Base-by-base conservation (phyloP, 2,113 vertebrate genomes). In the Anser brachyrhynchus region DNA sequence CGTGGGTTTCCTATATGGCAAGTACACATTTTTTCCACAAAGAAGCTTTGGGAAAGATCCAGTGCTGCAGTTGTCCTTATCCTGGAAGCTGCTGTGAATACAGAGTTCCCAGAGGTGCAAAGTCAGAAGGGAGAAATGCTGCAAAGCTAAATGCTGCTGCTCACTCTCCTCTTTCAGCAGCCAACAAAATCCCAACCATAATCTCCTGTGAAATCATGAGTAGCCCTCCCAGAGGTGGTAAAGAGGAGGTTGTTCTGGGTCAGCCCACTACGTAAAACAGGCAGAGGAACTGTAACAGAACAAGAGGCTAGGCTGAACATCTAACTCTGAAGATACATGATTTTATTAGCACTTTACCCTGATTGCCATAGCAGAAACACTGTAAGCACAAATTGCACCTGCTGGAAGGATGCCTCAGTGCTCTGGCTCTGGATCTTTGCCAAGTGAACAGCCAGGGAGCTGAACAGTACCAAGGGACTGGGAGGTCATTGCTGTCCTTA, bases 401-500 rank as follows among this genome's bases (percentile, higher is more conserved):
- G 96, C 89, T 96, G 92, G 84, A 96, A 90, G 86, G 73, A 87
- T 72, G 92, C n/a, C 86, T 37, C 74, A 7, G 58, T 92, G 73
- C 52, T 92, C 58, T 62, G 70, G 5, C 33, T 95, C 58, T 64
- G 77, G 80, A 84, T 64, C 87, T 71, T 33, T 89, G 80, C 91
- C 94, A 85, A 83, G 61, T 26, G 73, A 94, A 58, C 86, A 82
- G 70, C 28, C 76, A 51, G 89, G 74, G 80, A 92, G 49, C 74
- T 73, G 81, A 92, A 82, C 64, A 58, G 74, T 83, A 93, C 77
- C 84, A 52, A 91, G 90, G 89, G 91, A 95, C 89, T 39, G 58
- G 49, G 81, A 95, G 91, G 93, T 92, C 91, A 89, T 29, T 93
- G 94, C 70, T 54, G 92, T 84, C 74, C 84, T 92, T 72, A 91